Conservation (phyloP, 2,113 vertebrate genomes). For the Colaptes auratus region DNA sequence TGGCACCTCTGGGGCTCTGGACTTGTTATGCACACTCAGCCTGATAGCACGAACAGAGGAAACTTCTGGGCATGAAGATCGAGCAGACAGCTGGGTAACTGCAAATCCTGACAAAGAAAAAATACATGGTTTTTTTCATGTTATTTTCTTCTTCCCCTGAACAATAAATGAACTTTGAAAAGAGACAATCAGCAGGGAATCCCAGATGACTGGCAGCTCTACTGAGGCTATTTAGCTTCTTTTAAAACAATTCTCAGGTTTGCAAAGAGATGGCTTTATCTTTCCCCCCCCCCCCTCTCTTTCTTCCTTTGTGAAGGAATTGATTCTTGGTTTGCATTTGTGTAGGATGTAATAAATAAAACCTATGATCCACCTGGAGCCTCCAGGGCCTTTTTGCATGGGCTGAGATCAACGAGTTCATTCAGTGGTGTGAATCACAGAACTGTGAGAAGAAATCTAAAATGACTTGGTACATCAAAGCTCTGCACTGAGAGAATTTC, state of each 20-base stretch:
- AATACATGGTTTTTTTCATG: fast-evolving
- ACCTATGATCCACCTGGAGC: not conserved
- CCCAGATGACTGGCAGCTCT: not conserved
- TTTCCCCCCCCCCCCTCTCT: not conserved
- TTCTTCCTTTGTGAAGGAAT: not conserved
- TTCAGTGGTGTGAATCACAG: not conserved
- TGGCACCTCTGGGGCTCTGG: not conserved
- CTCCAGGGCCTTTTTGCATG: not conserved
- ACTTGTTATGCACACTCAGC: not conserved
- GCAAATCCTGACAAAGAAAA: not conserved
- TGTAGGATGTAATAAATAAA: not conserved
- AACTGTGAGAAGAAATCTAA: not conserved
- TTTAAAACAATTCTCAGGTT: not conserved
- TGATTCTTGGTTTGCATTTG: not conserved
- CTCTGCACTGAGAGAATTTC: not conserved
- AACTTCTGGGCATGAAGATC: not conserved
- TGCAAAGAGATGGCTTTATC: not conserved
- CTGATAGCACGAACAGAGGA: fast-evolving
- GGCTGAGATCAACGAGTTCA: not conserved
- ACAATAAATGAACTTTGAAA: not conserved
- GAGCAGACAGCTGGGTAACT: not conserved
- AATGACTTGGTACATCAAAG: not conserved
- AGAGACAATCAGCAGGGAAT: not conserved
- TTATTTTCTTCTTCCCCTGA: fast-evolving
- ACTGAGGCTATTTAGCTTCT: not conserved